Conservation (phyloP, 2,888 invertebrate species). For the Eupithecia subumbrata region DNA sequence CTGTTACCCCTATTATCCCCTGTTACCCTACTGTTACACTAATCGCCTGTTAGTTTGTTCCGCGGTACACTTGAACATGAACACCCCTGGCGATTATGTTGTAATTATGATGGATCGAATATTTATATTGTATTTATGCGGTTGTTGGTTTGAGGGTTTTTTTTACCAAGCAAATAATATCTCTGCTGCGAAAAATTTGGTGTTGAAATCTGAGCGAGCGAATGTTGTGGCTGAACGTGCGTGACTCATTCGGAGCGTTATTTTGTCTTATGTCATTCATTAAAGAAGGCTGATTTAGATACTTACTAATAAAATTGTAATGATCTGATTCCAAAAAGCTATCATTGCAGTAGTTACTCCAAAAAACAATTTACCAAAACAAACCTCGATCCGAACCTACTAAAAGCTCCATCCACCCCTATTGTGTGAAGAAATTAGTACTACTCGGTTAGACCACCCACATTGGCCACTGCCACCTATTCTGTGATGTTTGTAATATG, state of each 20-base stretch:
- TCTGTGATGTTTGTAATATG: constrained; percentile 32
- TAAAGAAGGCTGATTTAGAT: no score
- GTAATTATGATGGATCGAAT: constrained; percentile 36
- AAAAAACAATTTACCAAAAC: not conserved
- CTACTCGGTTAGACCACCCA: constrained; percentile 39
- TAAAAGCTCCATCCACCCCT: constrained; percentile 31
- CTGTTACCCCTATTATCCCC: constrained; percentile 74
- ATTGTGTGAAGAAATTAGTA: constrained; percentile 38
- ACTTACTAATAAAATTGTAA: not conserved
- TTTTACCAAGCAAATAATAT: not conserved
- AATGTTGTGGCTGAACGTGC: not conserved
- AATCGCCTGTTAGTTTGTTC: constrained; percentile 81
- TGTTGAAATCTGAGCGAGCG: not conserved
- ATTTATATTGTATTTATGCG: constrained; percentile 30
- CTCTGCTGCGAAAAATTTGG: not conserved
- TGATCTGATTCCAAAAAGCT: not conserved
- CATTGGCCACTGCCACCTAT: constrained; percentile 20
- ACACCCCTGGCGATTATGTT: constrained; percentile 33
- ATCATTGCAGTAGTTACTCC: not conserved
- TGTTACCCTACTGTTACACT: constrained; percentile 82
- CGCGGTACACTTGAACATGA: constrained; percentile 46
- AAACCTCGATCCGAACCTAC: constrained; percentile 2
- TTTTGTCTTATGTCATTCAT: not conserved
- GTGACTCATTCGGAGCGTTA: not conserved
- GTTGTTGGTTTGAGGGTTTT: constrained; percentile 14